Evolutionary conservation across 2,113 vertebrate genomes (phyloP).

Genomic region (Aspidoscelis tigris): DNA sequence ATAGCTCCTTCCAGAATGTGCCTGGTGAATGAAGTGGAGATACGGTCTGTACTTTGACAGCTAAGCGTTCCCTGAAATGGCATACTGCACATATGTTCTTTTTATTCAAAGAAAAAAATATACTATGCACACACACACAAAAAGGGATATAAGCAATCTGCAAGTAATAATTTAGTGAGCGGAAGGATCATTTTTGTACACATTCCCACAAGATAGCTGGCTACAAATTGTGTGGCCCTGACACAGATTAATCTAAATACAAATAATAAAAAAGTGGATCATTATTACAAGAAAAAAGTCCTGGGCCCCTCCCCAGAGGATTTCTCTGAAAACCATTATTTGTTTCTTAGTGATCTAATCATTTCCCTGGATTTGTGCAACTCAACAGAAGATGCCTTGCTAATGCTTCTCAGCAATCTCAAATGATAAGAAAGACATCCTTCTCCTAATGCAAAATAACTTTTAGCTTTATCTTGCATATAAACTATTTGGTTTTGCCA

Average conservation of each 20-base stretch:
- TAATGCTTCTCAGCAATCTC: conserved; percentile 7
- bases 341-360: conserved; percentile 26
- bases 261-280: neutral
- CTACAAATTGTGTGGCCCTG: neutral
- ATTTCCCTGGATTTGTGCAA: conserved; percentile 1
- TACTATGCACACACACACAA: too few relatives aligned
- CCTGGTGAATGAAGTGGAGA: too few relatives aligned
- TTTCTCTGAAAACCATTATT: neutral
- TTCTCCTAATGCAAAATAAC: neutral
- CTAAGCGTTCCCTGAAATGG: neutral
- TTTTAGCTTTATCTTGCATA: neutral
- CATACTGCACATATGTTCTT: too few relatives aligned
- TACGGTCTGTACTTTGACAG: neutral
- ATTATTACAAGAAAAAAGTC: neutral
- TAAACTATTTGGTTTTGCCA: neutral
- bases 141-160: neutral
- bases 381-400: neutral
- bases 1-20: too few relatives aligned
- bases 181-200: neutral
- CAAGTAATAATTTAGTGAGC: neutral
- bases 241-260: neutral
- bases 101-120: neutral
- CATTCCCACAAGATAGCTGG: too few relatives aligned
- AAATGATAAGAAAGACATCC: neutral
- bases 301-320: too few relatives aligned